These are phyloP conservation scores for Hypotaenidia okinawae DNA, from an alignment of 2,797 vertebrate species.

Conservation along the genomic window DNA sequence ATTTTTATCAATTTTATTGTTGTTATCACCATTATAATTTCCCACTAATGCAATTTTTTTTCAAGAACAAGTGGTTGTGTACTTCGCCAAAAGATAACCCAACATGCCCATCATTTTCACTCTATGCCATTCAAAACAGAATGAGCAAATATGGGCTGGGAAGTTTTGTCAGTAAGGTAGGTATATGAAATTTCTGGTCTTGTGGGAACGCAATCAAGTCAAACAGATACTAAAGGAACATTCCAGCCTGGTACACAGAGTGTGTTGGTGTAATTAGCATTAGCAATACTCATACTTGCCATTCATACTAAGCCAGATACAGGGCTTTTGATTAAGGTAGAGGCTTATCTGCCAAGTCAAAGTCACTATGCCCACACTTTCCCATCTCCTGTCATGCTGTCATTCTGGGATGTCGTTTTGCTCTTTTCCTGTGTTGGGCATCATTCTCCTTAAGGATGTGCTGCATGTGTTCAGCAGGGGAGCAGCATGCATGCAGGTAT, in stretches of 20 bases:
- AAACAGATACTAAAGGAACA: background rate
- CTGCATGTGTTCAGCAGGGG: background rate
- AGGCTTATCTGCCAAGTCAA: background rate
- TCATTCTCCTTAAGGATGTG: fast-evolving
- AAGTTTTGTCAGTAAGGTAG: background rate
- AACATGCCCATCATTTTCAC: background rate
- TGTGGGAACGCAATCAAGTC: background rate
- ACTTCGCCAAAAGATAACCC: background rate
- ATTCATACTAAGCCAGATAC: background rate
- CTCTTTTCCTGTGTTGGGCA: background rate
- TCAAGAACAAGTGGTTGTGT: background rate
- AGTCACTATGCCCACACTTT: fast-evolving
- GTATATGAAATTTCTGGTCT: background rate
- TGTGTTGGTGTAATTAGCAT: background rate
- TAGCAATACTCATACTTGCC: background rate
- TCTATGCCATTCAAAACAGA: background rate
- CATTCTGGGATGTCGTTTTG: background rate
- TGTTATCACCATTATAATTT: background rate
- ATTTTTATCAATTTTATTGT: background rate
- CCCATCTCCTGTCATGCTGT: background rate
- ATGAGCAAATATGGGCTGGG: background rate
- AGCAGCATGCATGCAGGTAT: background rate
- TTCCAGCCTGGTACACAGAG: background rate
- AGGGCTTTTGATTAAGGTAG: background rate
- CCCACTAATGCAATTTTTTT: background rate